Evolutionary conservation across 1,140 invertebrate genomes (phyloP), one percentile per base, ranked within the genome.

Genomic region (Chionoecetes opilio): DNA sequence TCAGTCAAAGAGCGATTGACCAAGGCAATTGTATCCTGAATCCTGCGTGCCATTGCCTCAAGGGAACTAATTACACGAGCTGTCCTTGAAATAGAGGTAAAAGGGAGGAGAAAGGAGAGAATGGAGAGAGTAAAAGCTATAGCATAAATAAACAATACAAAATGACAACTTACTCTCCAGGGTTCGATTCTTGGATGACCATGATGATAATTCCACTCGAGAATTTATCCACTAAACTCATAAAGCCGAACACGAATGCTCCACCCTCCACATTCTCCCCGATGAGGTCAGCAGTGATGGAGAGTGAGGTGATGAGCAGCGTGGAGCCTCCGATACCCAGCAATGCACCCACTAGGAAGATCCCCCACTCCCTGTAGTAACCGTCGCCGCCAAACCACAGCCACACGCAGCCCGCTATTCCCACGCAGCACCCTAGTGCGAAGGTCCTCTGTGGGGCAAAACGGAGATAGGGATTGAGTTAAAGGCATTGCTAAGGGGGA

Each of bases 151-250:
- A 29, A 75, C 88, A 46, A 91, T 53, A 84, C 53, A 86, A 14
- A 35, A 31, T 9, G n/a, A 84, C 38, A 31, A 96, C 96, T 96
- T 96, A 97, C 97, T 96, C 85, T 91, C 96, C 97, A 9, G 97
- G 96, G 96, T 97, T 97, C 9, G 97, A 96, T 86, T 97, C 96
- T 97, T 99, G 98, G 96, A 99, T 99, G 21, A 99, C 95, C 96
- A 98, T 98, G 86, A 99, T 98, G 91, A 98, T 98, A 21, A 98
- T 96, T 17, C 99, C 99, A 97, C 99, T 98, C 1, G 98, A 98
- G 2, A 99, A 97, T 97, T 99, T 99, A 97, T 99, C 99, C 6
- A 98, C 97, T 97, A 99, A 99, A 97, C 99, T 99, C 99, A 99
- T 99, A 35, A 98, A 97, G n/a, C 99, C 99, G 97, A 99, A 99